A percentile compares a stretch with the other conserved stretches of the same genome.
phyloP scores from a whole-genome alignment of 2,888 invertebrate genomes.

The Ochropleura plecta region DNA sequence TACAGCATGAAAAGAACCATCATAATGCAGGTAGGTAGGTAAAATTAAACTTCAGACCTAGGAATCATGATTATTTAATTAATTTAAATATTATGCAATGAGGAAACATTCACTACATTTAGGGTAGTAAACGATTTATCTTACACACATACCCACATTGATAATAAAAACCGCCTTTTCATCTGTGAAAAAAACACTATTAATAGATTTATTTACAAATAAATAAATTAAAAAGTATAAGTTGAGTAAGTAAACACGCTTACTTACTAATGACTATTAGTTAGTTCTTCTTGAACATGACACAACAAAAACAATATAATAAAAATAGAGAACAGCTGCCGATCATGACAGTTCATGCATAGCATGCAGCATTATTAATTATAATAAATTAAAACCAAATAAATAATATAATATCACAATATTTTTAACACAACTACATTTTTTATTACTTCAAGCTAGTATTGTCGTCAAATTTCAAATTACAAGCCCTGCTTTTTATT shows the following conservation, averaged over 20 bases:
- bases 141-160: background rate
- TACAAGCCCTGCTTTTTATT: background rate
- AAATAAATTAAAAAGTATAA: slow-evolving; percentile 2
- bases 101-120: slow-evolving; percentile 8
- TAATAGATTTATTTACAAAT: background rate
- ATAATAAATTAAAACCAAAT: too few relatives aligned
- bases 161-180: background rate
- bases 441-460: background rate
- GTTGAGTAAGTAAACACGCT: background rate
- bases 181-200: background rate
- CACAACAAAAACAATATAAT: background rate
- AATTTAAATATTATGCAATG: background rate
- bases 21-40: background rate
- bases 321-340: too few relatives aligned
- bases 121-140: background rate
- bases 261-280: slow-evolving; percentile 30
- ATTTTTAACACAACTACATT: too few relatives aligned
- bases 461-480: background rate
- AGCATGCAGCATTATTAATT: too few relatives aligned
- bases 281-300: background rate
- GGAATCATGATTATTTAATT: slow-evolving; percentile 28
- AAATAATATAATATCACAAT: too few relatives aligned
- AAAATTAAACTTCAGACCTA: slow-evolving; percentile 30
- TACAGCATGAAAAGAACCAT: background rate
- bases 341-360: too few relatives aligned